Conservation (phyloP, 1,140 invertebrate genomes). For the Steinernema khuongi region DNA sequence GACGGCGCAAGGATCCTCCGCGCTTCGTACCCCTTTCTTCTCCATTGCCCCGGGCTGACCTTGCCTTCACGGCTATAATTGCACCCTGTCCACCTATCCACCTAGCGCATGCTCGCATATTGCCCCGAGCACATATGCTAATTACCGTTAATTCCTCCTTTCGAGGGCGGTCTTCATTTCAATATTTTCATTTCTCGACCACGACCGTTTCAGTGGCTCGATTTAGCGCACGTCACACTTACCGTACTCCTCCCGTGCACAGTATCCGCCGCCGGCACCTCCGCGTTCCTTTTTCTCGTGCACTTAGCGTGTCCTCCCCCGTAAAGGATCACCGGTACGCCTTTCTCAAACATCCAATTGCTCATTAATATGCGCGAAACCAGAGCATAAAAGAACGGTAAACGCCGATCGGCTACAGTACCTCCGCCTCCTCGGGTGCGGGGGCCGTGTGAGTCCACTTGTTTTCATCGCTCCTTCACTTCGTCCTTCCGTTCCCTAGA, state of each 20-base stretch:
- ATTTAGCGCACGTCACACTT: neutral
- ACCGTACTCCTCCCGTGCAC: neutral
- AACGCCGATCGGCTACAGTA: neutral
- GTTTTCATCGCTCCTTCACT: neutral
- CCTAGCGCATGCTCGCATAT: neutral
- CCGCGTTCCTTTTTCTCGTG: neutral
- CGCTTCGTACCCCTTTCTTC: neutral
- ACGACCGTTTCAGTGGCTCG: neutral
- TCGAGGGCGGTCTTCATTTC: neutral
- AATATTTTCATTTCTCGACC: neutral
- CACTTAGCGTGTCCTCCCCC: neutral
- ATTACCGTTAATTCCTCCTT: constrained; percentile 4
- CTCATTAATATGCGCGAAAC: neutral
- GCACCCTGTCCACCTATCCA: constrained; percentile 5
- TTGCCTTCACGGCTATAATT: constrained; percentile 15
- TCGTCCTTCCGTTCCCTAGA: neutral
- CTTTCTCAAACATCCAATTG: neutral
- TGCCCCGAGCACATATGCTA: neutral
- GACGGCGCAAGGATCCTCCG: constrained; percentile 4
- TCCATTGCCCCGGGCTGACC: constrained; percentile 11
- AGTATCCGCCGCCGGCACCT: neutral
- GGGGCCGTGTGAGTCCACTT: no score
- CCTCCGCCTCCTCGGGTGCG: neutral
- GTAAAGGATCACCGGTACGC: neutral
- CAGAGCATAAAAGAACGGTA: neutral